phyloP scores from a whole-genome alignment of 2,888 invertebrate species.

The Hemicrepidius hirtus region DNA sequence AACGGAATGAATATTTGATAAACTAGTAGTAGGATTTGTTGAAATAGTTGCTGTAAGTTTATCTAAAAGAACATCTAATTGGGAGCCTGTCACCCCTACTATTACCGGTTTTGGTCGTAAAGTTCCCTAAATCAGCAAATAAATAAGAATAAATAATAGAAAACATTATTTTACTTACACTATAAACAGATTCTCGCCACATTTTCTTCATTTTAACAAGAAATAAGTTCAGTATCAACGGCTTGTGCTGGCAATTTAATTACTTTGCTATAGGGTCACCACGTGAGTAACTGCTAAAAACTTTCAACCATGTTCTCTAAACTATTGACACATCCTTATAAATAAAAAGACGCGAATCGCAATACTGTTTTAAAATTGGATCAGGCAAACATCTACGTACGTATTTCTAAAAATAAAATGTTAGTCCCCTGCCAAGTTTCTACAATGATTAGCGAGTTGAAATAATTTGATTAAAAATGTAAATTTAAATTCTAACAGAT shows the following conservation, averaged over 20 bases:
- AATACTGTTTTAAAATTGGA: conserved; percentile 47
- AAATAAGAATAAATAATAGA: conserved; percentile 1
- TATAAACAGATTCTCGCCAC: conserved; percentile 46
- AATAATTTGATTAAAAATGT: neutral
- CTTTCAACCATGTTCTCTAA: conserved; percentile 10
- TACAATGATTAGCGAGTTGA: neutral
- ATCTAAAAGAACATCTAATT: conserved; percentile 61
- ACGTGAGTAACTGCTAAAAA: conserved; percentile 21
- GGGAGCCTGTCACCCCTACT: conserved; percentile 58
- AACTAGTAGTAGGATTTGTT: conserved; percentile 57
- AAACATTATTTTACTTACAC: conserved; percentile 41
- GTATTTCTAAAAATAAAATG: conserved; percentile 50
- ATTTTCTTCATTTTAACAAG: conserved; percentile 6
- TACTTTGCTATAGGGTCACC: neutral
- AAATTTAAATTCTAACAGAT: too few relatives aligned
- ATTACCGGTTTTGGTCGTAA: conserved; percentile 59
- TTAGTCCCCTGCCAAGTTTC: conserved; percentile 4
- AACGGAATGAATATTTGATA: conserved; percentile 63
- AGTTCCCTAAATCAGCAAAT: conserved; percentile 61
- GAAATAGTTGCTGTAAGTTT: conserved; percentile 58
- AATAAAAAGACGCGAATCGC: conserved; percentile 34
- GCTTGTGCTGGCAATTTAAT: neutral
- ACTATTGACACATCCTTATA: conserved; percentile 34
- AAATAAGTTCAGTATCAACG: neutral
- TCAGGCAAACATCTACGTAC: conserved; percentile 48